Percentiles rank a stretch among this genome's conserved stretches.
phyloP scores from a whole-genome alignment of 2,113 vertebrate genomes.

The Speoplatyrhinus poulsoni region DNA sequence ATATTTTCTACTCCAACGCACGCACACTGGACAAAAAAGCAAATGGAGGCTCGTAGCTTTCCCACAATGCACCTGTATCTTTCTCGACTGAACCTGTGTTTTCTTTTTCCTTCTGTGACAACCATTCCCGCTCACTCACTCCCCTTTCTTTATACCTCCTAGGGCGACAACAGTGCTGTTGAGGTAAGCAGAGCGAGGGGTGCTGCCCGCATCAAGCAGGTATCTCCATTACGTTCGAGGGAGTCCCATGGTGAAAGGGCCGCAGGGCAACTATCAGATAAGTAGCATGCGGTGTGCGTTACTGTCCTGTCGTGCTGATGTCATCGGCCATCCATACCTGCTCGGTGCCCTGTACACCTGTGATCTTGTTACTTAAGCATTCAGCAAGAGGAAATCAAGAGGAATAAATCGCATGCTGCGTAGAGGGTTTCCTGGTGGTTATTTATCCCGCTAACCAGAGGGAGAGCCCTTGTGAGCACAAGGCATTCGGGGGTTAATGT shows the following conservation, averaged over 20 bases:
- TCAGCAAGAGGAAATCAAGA: slow-evolving; percentile 48
- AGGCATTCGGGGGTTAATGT: slow-evolving; percentile 73
- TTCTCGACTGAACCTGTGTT: slow-evolving; percentile 26
- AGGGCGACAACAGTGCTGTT: slow-evolving; percentile 18
- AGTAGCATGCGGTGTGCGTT: slow-evolving; percentile 32
- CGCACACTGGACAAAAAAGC: slow-evolving; percentile 48
- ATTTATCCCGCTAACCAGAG: slow-evolving; percentile 70
- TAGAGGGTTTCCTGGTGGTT: slow-evolving; percentile 58
- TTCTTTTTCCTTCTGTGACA: background rate
- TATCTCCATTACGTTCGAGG: slow-evolving; percentile 43
- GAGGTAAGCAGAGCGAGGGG: slow-evolving; percentile 51
- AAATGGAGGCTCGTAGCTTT: slow-evolving; percentile 46
- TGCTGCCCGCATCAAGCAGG: slow-evolving; percentile 12
- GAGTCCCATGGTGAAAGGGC: slow-evolving; percentile 47
- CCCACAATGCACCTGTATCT: slow-evolving; percentile 33
- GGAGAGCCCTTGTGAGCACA: slow-evolving; percentile 68
- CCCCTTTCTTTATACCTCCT: slow-evolving; percentile 26
- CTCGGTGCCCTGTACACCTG: slow-evolving; percentile 53
- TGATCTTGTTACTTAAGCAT: slow-evolving; percentile 65
- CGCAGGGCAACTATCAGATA: slow-evolving; percentile 41
- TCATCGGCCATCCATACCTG: slow-evolving; percentile 62
- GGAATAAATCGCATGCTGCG: slow-evolving; percentile 65
- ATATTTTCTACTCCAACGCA: slow-evolving; percentile 53
- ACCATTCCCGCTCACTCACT: background rate
- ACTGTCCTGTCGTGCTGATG: slow-evolving; percentile 48